phyloP scores from a whole-genome alignment of 2,797 vertebrate genomes.

The Micrastur ruficollis region DNA sequence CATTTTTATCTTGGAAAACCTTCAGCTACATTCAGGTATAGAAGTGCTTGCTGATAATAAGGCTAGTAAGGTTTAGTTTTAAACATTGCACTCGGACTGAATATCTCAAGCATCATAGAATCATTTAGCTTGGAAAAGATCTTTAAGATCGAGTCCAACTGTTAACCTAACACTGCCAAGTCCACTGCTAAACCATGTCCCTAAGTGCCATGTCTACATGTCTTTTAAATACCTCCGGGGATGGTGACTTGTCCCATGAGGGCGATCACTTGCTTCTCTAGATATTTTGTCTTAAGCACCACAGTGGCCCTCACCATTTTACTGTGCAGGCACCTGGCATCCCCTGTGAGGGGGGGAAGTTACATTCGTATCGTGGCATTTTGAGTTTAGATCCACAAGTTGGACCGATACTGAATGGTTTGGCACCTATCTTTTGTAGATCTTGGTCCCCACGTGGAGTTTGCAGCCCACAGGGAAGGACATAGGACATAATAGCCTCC shows the following conservation, averaged over 20 bases:
- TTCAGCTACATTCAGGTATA: not conserved
- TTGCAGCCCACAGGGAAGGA: not conserved
- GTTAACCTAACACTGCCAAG: too few relatives aligned
- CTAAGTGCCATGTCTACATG: too few relatives aligned
- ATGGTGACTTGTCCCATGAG: not conserved
- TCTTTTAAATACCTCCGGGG: too few relatives aligned
- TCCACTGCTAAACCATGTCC: too few relatives aligned
- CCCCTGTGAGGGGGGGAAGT: not conserved
- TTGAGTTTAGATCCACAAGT: not conserved
- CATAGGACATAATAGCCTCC: not conserved
- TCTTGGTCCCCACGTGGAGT: not conserved
- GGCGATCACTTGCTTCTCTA: not conserved
- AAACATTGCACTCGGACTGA: not conserved
- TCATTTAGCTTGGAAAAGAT: too few relatives aligned
- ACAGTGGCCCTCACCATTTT: not conserved
- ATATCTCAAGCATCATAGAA: not conserved
- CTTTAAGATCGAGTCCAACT: too few relatives aligned
- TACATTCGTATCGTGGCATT: not conserved
- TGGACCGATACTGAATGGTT: not conserved
- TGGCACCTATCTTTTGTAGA: not conserved
- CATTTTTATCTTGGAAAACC: not conserved
- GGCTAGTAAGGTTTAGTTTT: not conserved
- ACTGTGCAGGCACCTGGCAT: not conserved
- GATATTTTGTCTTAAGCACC: not conserved
- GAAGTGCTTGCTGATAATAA: not conserved